Base-by-base conservation (phyloP, 2,797 vertebrate species). In the Dromococcyx pavoninus region DNA sequence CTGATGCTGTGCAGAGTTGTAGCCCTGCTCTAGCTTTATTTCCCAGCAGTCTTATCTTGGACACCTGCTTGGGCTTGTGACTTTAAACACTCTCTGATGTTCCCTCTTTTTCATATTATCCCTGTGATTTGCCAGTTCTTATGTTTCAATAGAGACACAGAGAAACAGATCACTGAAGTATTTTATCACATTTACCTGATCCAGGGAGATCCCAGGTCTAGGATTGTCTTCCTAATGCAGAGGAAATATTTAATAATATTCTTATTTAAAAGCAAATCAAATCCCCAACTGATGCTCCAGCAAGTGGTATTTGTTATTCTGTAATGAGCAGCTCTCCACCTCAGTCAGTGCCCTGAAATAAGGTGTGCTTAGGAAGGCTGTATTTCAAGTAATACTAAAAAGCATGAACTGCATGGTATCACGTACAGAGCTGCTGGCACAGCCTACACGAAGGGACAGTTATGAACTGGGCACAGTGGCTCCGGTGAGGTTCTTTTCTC, bases 251-350 rank as follows among this genome's bases (percentile, higher is more conserved):
- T 77, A 51, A 50, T 23, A 13, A 4, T 22, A 8, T 50, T 66
- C 61, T 69, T 37, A 19, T 64, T 75, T 48, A 39, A 82, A 82
- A 35, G 9, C 32, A 39, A 58, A 70, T 30, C 81, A 13, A 35
- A 39, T 28, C 13, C 25, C 44, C 23, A 28, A 2, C 3, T 23
- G 62, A 25, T 64, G 53, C 17, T 77, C 25, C 41, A 77, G 41
- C 5, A 23, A 32, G 61, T 14, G 57, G 18, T 62, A 24, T 27
- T 72, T 33, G 3, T 43, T 67, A 9, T 5, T 14, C 41, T 22
- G 0, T 3, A 41, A 14, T 1, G 35, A 0, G 4, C 11, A 33
- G 5, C 5, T 27, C 66, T 61, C 37, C 1, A 4, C 6, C 25
- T 78, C 16, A 3, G 17, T 6, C 70, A 18, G 58, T 12, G 15